A percentile compares a stretch with the other conserved stretches of the same genome.
Conservation (phyloP, 2,888 invertebrate genomes). For the Philopedon plagiatum region DNA sequence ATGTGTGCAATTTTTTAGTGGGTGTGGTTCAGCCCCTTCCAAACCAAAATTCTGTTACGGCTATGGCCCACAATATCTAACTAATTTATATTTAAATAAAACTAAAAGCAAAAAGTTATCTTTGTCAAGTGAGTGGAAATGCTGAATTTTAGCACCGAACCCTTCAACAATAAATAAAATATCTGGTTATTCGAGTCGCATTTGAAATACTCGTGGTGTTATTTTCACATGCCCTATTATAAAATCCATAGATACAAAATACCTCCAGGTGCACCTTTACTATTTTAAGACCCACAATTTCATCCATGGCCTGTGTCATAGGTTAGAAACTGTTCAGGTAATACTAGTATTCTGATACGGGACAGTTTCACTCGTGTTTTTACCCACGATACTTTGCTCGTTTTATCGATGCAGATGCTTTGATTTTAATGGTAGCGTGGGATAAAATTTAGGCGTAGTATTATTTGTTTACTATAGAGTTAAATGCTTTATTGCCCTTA, state of each 20-base stretch:
- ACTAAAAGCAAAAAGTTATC: too few species aligned
- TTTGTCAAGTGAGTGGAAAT: too few species aligned
- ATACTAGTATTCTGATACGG: conserved; percentile 54
- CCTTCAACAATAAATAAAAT: too few species aligned
- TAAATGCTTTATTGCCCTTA: too few species aligned
- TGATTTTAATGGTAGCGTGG: conserved; percentile 24
- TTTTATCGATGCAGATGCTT: conserved; percentile 50
- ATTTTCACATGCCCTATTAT: conserved; percentile 1
- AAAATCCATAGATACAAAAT: conserved; percentile 1
- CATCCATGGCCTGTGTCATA: conserved; percentile 53
- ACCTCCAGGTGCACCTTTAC: conserved; percentile 19
- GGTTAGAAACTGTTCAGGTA: conserved; percentile 50
- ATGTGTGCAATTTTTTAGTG: too few species aligned
- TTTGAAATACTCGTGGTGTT: background rate
- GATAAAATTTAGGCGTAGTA: background rate
- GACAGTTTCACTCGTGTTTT: conserved; percentile 41
- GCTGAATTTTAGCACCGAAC: too few species aligned
- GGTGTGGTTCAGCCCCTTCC: too few species aligned
- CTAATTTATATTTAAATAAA: too few species aligned
- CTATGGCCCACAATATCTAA: too few species aligned
- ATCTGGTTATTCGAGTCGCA: too few species aligned
- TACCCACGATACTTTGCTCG: conserved; percentile 48
- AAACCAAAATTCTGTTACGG: too few species aligned
- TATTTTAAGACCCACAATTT: conserved; percentile 23
- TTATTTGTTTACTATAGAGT: background rate